A percentile compares a stretch with the other conserved stretches of the same genome.
Evolutionary conservation across 1,140 invertebrate genomes (phyloP).

Genomic region (Drosophila guanche): DNA sequence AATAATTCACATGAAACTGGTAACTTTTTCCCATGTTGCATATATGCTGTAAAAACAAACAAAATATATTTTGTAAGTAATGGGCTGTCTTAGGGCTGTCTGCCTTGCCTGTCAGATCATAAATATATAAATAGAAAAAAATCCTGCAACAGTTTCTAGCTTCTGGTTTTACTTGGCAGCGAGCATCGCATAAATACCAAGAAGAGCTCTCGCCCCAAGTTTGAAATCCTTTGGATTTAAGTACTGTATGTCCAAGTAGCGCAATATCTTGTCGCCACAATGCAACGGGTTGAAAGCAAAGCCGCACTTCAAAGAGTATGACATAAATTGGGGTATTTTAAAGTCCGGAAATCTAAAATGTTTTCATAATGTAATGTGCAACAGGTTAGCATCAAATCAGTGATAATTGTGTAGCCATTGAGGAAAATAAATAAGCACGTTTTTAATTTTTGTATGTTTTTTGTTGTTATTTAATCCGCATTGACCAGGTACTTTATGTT

Average conservation of each 20-base stretch:
- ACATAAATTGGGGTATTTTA: neutral
- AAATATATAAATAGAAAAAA: slow-evolving; percentile 67
- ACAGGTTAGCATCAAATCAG: neutral
- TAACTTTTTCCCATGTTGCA: neutral
- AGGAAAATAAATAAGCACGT: no score
- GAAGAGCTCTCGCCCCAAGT: slow-evolving; percentile 30
- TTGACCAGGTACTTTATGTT: no score
- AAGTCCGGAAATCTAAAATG: slow-evolving; percentile 1
- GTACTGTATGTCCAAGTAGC: slow-evolving; percentile 32
- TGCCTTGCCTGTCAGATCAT: slow-evolving; percentile 30
- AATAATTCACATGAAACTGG: slow-evolving; percentile 26
- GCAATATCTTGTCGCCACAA: slow-evolving; percentile 1
- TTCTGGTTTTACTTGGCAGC: slow-evolving; percentile 56
- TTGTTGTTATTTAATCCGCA: no score
- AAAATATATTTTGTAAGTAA: slow-evolving; percentile 13
- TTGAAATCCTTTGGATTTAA: slow-evolving; percentile 47
- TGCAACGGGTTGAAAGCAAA: slow-evolving; percentile 22
- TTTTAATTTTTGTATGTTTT: no score
- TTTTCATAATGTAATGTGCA: neutral
- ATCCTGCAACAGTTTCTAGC: slow-evolving; percentile 27
- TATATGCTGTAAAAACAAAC: neutral
- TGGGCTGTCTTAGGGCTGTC: slow-evolving; percentile 1
- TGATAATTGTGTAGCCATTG: no score
- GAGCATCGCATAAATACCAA: slow-evolving; percentile 35
- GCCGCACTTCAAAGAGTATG: slow-evolving; percentile 2